These are phyloP conservation scores for Leucophora obtusa DNA, from an alignment of 2,888 invertebrate genomes.

Conservation along the genomic window DNA sequence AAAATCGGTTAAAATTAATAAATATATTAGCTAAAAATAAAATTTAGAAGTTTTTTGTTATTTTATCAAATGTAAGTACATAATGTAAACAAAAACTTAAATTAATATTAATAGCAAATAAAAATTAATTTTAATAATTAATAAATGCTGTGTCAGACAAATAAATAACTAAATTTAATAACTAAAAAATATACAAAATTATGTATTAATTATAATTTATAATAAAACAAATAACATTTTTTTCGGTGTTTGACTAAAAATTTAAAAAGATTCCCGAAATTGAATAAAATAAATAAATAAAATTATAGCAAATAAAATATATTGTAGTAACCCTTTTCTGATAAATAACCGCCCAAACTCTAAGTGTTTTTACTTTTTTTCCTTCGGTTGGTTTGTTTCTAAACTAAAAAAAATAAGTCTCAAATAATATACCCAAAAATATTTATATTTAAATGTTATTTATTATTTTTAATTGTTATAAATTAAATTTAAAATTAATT, in stretches of 20 bases:
- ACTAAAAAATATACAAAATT: background rate
- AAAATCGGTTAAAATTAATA: constrained; percentile 8
- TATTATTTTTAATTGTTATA: constrained; percentile 43
- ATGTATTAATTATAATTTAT: background rate
- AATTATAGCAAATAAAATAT: constrained; percentile 17
- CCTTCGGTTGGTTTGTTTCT: constrained; percentile 16
- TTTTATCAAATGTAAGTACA: background rate
- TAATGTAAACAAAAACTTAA: background rate
- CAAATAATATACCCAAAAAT: constrained; percentile 5
- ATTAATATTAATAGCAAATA: background rate
- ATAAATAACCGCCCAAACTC: constrained; percentile 61
- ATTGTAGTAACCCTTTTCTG: constrained; percentile 59
- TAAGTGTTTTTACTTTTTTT: constrained; percentile 55
- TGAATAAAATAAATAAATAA: constrained; percentile 11
- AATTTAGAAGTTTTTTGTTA: background rate
- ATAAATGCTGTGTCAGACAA: constrained; percentile 51
- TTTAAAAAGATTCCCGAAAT: background rate
- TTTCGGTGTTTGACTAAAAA: constrained; percentile 48
- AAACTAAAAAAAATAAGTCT: constrained; percentile 19
- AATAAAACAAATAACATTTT: constrained; percentile 8
- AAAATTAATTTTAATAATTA: constrained; percentile 1
- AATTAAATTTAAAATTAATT: constrained; percentile 22
- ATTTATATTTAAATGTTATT: constrained; percentile 31
- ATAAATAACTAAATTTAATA: constrained; percentile 26
- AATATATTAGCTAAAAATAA: background rate